Evolutionary conservation across 2,888 invertebrate genomes (phyloP).

Genomic region (Graphium colonna): DNA sequence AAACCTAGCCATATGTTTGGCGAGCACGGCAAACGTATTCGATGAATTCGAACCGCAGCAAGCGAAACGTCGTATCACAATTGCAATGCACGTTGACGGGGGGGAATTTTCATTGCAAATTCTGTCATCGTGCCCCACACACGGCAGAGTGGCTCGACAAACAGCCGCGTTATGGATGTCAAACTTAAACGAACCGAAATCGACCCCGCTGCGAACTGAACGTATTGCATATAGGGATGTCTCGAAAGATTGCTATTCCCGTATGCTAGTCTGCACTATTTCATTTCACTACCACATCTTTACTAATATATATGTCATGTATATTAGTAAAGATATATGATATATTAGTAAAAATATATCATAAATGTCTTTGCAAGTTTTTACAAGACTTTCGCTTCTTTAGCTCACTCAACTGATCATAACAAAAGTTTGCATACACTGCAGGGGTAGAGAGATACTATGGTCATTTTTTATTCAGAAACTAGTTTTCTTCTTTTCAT

Average conservation of each 20-base stretch:
- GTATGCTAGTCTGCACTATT: background rate
- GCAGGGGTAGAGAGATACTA: too few relatives aligned
- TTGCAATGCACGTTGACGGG: slow-evolving; percentile 65
- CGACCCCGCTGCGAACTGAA: slow-evolving; percentile 47
- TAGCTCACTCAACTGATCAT: too few relatives aligned
- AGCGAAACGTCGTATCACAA: slow-evolving; percentile 60
- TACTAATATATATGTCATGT: too few relatives aligned
- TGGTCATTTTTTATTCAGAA: too few relatives aligned
- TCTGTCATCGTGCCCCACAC: slow-evolving; percentile 64
- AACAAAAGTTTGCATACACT: too few relatives aligned
- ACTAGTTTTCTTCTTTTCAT: too few relatives aligned
- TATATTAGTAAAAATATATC: too few relatives aligned
- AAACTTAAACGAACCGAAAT: slow-evolving; percentile 78
- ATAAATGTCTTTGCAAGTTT: too few relatives aligned
- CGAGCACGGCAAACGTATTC: slow-evolving; percentile 30
- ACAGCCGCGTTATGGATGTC: slow-evolving; percentile 72
- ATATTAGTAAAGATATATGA: too few relatives aligned
- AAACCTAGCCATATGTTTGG: background rate
- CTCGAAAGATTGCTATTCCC: background rate
- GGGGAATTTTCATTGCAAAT: slow-evolving; percentile 73
- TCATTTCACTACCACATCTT: too few relatives aligned
- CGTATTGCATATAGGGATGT: slow-evolving; percentile 33
- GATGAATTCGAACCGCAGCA: slow-evolving; percentile 41
- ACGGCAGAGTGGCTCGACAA: slow-evolving; percentile 58
- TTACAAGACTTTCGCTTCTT: too few relatives aligned